Evolutionary conservation across 2,888 invertebrate genomes (phyloP), one percentile per base, ranked within the genome.

Genomic region (Apodemia duryi): DNA sequence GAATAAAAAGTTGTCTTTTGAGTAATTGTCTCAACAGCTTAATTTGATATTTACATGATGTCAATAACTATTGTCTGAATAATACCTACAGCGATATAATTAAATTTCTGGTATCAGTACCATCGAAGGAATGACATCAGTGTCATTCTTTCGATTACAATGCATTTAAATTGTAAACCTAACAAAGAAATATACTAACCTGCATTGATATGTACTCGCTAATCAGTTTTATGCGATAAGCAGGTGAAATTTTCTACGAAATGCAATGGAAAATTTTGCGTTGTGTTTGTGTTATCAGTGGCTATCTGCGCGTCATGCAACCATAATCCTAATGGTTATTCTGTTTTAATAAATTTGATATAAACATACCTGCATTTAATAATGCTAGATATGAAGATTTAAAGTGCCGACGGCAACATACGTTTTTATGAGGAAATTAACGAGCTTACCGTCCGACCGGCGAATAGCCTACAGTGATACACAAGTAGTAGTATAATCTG

Each of bases 241-340:
- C 29, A 43, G 63, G 64, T 60, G 32, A 43, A 67, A 62, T 64
- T 61, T 70, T 70, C 63, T 29, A 52, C 61, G 66, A 63, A 69
- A 60, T 66, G 68, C 68, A 68, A 54, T 67, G 41, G 60, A 67
- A 70, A 68, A 63, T 63, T 62, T 67, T 57, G 65, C 35, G 63
- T 57, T 66, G 54, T 65, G 54, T 51, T 69, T 66, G 54, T 65
- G 54, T 51, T 69, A 73, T 70, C 69, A 65, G 62, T 43, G 32
- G 65, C 68, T 71, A 73, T 72, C 73, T 63, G 35, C 52, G n/a
- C 61, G 65, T 61, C 65, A 67, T 68, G 67, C 67, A 67, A 63
- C 63, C 65, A 60, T 72, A 70, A 74, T 70, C 71, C 67, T 62
- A 68, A 68, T 61, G 63, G 35, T 63, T 54, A 66, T 66, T 64